Conservation (phyloP, 2,797 vertebrate species). For the Urophycis tenuis region DNA sequence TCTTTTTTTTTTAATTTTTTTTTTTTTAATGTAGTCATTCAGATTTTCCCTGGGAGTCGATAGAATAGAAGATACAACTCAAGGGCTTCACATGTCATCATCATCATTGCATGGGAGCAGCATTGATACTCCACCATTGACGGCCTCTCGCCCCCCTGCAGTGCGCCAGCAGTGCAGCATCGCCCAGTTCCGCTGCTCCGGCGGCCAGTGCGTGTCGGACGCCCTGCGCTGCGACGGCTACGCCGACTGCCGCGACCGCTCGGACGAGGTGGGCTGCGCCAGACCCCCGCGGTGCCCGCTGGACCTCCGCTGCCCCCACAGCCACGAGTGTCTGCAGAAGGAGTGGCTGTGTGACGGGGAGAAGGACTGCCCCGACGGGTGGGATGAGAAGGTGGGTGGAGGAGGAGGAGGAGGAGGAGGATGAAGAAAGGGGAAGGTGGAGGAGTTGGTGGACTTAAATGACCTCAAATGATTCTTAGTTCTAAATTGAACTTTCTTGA, state of each 20-base stretch:
- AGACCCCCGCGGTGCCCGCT: slow-evolving; percentile 62
- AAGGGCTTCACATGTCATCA: too few relatives aligned
- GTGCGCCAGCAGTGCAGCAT: slow-evolving; percentile 59
- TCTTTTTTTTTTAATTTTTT: too few relatives aligned
- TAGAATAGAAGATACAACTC: too few relatives aligned
- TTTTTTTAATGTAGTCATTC: too few relatives aligned
- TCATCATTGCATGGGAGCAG: too few relatives aligned
- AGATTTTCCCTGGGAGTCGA: too few relatives aligned
- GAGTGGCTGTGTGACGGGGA: slow-evolving; percentile 85
- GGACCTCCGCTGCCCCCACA: slow-evolving; percentile 65
- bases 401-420: background rate
- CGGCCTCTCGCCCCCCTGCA: slow-evolving; percentile 26
- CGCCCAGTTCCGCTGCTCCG: slow-evolving; percentile 70
- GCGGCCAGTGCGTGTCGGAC: slow-evolving; percentile 77
- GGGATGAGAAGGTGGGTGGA: slow-evolving; percentile 76
- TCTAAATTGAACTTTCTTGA: background rate
- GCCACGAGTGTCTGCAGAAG: slow-evolving; percentile 76
- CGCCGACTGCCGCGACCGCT: slow-evolving; percentile 78
- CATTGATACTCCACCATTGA: too few relatives aligned
- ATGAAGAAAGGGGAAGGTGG: background rate
- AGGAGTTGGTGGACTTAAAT: background rate
- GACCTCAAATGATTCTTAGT: background rate
- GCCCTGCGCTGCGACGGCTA: slow-evolving; percentile 80
- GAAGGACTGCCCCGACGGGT: slow-evolving; percentile 80
- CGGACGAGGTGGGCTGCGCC: slow-evolving; percentile 79